A percentile compares a stretch with the other conserved stretches of the same genome.
Conservation (phyloP, 2,888 invertebrate genomes). For the Tetanocera ferruginea region DNA sequence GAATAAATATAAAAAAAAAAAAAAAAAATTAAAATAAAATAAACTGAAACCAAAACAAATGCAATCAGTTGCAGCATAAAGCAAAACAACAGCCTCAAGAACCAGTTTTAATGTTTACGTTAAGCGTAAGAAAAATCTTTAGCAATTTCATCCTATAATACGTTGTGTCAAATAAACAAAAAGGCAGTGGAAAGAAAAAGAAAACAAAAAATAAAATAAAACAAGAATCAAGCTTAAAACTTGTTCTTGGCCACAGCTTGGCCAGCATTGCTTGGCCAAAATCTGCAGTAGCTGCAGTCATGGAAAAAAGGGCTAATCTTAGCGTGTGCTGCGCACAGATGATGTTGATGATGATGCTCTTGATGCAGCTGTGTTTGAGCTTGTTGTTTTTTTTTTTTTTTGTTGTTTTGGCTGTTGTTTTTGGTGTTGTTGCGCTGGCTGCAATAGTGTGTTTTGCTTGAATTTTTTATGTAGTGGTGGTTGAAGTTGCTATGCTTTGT, state of each 20-base stretch:
- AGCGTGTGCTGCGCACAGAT: conserved; percentile 5
- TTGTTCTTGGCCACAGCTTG: conserved; percentile 40
- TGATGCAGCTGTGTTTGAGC: conserved; percentile 25
- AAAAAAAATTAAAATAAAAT: no score
- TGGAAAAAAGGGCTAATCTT: neutral
- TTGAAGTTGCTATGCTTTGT: neutral
- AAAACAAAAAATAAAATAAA: conserved; percentile 5
- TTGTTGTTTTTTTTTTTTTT: neutral
- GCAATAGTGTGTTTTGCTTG: no score
- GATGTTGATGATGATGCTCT: neutral
- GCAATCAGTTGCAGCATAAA: conserved; percentile 11
- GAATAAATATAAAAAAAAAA: no score
- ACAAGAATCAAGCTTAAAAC: conserved; percentile 24
- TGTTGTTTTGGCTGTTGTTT: neutral
- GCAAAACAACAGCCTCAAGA: neutral
- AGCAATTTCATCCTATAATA: neutral
- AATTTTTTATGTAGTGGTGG: no score
- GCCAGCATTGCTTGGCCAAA: conserved; percentile 6
- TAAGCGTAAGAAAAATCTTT: neutral
- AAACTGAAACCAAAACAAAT: conserved; percentile 1
- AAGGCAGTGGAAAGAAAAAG: neutral
- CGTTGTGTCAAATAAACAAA: conserved; percentile 8
- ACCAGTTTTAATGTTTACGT: conserved; percentile 36
- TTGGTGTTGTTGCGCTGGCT: neutral
- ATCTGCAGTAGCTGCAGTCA: conserved; percentile 4